Evolutionary conservation across 1,140 invertebrate genomes (phyloP).

Genomic region (Nasonia vitripennis): DNA sequence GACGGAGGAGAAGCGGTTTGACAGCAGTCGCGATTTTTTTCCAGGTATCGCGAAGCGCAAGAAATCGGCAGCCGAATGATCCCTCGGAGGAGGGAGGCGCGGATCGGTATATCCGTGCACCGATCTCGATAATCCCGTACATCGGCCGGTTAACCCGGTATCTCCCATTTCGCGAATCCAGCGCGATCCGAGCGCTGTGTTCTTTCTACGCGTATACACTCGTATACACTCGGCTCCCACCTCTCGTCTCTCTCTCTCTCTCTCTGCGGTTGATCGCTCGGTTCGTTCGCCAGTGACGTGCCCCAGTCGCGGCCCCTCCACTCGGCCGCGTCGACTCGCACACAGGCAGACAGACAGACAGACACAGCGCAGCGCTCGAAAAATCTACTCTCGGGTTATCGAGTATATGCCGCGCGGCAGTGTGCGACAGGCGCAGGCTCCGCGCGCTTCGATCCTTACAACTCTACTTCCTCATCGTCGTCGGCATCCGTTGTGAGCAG

Average conservation of each 20-base stretch:
- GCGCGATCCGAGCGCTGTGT: not conserved
- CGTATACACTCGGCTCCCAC: not conserved
- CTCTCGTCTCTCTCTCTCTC: not conserved
- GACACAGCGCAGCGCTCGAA: not conserved
- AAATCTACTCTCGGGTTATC: not conserved
- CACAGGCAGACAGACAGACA: too few relatives aligned
- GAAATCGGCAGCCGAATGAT: not conserved
- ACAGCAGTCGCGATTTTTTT: not conserved
- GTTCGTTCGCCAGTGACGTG: constrained; percentile 34
- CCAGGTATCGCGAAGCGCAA: too few relatives aligned
- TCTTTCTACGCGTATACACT: not conserved
- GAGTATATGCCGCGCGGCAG: not conserved
- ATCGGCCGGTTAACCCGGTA: not conserved
- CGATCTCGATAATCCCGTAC: not conserved
- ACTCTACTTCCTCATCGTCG: not conserved
- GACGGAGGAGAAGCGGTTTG: not conserved
- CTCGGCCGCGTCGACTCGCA: not conserved
- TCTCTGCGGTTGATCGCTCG: not conserved
- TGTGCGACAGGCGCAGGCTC: not conserved
- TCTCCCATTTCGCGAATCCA: not conserved
- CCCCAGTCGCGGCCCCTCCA: constrained; percentile 11
- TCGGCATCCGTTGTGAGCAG: not conserved
- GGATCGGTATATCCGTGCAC: too few relatives aligned
- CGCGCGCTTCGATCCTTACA: not conserved
- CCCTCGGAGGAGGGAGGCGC: too few relatives aligned